A percentile compares a stretch with the other conserved stretches of the same genome.
phyloP scores from a whole-genome alignment of 2,113 vertebrate genomes.

The Mirza zaza region DNA sequence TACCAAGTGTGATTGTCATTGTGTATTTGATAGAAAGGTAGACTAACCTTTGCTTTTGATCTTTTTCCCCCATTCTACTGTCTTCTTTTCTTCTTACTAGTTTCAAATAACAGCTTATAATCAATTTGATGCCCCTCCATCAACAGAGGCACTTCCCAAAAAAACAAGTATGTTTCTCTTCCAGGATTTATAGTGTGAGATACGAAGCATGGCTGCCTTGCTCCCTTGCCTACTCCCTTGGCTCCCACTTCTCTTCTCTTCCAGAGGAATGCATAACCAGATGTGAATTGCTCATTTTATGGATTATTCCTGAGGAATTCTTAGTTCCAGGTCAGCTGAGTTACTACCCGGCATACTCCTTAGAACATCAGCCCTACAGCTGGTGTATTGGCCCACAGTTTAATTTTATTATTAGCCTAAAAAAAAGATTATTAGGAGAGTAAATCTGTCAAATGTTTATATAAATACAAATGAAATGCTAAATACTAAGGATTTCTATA shows the following conservation, averaged over 20 bases:
- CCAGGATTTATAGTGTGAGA: constrained; percentile 53
- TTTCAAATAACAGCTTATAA: not conserved
- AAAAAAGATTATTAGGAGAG: constrained; percentile 46
- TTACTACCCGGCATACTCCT: not conserved
- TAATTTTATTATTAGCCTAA: constrained; percentile 49
- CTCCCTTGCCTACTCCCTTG: not conserved
- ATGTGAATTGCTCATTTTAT: not conserved
- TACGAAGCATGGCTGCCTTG: not conserved
- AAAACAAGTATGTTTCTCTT: constrained; percentile 34
- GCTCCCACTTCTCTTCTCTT: not conserved
- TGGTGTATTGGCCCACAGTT: not conserved
- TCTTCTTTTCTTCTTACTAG: not conserved
- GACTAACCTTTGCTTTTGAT: not conserved
- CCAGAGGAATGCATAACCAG: not conserved
- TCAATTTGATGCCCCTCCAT: not conserved
- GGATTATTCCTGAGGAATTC: not conserved
- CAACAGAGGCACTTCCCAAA: constrained; percentile 49
- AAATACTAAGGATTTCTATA: constrained; percentile 15
- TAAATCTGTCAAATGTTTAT: not conserved
- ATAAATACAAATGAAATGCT: not conserved
- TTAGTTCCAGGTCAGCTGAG: not conserved
- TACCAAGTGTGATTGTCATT: not conserved
- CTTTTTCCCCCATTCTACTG: not conserved
- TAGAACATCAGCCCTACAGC: not conserved
- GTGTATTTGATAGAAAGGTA: not conserved